Conservation (phyloP, 2,113 vertebrate species). For the Mormyrus lacerda region DNA sequence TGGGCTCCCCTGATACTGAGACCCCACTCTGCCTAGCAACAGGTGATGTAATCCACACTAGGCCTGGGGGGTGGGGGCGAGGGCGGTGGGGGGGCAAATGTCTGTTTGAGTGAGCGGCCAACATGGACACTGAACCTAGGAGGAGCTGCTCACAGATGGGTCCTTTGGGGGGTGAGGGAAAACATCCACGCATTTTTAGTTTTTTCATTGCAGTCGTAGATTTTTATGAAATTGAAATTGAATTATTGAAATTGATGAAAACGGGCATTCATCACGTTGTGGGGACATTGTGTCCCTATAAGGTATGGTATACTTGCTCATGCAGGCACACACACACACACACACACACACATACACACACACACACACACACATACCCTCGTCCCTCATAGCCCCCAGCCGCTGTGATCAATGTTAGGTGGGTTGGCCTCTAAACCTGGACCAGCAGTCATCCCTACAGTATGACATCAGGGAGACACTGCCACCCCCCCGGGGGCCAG, state of each 20-base stretch:
- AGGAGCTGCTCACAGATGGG: constrained; percentile 14
- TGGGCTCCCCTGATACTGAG: constrained; percentile 32
- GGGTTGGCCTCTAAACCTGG: constrained; percentile 21
- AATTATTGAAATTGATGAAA: no score
- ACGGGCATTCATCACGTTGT: no score
- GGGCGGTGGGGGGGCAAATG: background rate
- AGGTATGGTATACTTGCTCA: background rate
- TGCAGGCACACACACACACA: background rate
- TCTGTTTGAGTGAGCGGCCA: constrained; percentile 31
- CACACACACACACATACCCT: background rate
- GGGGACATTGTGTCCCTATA: no score
- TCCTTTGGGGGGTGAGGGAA: constrained; percentile 11
- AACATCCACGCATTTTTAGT: background rate
- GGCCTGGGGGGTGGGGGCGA: constrained; percentile 38
- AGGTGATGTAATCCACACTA: constrained; percentile 48
- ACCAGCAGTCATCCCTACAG: constrained; percentile 21
- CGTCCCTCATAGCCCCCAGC: background rate
- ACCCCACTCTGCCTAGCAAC: constrained; percentile 45
- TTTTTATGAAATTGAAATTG: no score
- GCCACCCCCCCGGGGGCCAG: background rate
- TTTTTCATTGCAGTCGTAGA: no score
- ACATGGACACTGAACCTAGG: constrained; percentile 21
- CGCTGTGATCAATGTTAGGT: constrained; percentile 27
- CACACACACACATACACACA: background rate
- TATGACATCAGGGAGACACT: constrained; percentile 6